phyloP scores from a whole-genome alignment of 2,888 invertebrate genomes.

The Watsonalla binaria region DNA sequence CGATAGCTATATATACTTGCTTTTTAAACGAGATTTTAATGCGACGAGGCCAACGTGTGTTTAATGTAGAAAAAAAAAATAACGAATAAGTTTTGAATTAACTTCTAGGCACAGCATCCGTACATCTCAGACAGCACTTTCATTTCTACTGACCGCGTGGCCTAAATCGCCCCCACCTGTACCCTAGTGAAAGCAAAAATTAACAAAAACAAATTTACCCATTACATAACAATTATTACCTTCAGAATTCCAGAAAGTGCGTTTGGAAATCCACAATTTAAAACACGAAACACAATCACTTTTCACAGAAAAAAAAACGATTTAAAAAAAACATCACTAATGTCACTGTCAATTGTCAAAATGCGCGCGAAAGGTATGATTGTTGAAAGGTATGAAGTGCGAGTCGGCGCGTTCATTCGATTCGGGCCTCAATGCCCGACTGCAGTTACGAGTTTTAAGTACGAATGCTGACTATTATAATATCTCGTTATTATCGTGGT shows the following conservation, averaged over 20 bases:
- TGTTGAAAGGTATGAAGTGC: neutral
- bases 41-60: neutral
- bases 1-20: neutral
- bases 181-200: slow-evolving; percentile 50
- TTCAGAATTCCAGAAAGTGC: slow-evolving; percentile 17
- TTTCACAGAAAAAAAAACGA: neutral
- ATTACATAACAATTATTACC: slow-evolving; percentile 50
- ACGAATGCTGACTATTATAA: neutral
- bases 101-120: slow-evolving; percentile 28
- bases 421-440: slow-evolving; percentile 17
- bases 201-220: slow-evolving; percentile 26
- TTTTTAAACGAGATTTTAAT: neutral
- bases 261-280: neutral
- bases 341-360: slow-evolving; percentile 1
- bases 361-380: neutral
- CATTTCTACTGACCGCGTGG: slow-evolving; percentile 52
- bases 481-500: too few species aligned
- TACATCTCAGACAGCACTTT: slow-evolving; percentile 38
- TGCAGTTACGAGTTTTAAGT: slow-evolving; percentile 5
- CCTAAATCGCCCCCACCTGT: slow-evolving; percentile 36
- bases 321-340: neutral
- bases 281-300: neutral
- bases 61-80: neutral
- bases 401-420: slow-evolving; percentile 9
- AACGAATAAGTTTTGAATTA: neutral